Percentiles rank a stretch among this genome's conserved stretches.
Evolutionary conservation across 2,888 invertebrate genomes (phyloP).

Genomic region (Drosophila rellima): DNA sequence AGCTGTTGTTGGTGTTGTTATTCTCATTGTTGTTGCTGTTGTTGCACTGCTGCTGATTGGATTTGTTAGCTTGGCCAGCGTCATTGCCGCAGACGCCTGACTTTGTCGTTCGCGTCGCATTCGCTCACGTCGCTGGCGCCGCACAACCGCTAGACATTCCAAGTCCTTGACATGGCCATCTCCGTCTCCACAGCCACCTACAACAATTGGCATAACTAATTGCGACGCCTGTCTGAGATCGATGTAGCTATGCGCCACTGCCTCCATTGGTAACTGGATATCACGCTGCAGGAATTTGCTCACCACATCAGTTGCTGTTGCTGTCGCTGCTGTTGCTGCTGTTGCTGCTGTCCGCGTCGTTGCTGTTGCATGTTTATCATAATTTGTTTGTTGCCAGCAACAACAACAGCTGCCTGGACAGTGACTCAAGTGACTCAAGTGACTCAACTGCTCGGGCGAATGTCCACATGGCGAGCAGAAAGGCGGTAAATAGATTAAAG

Average conservation of each 20-base stretch:
- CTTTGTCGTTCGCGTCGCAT: slow-evolving; percentile 68
- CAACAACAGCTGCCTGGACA: slow-evolving; percentile 34
- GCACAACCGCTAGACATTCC: slow-evolving; percentile 52
- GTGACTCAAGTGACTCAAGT: slow-evolving; percentile 31
- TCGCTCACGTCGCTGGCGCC: slow-evolving; percentile 71
- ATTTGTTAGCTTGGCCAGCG: slow-evolving; percentile 47
- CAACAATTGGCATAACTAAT: slow-evolving; percentile 82
- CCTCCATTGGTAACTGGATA: slow-evolving; percentile 56
- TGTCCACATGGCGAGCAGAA: slow-evolving; percentile 81
- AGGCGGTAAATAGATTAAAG: slow-evolving; percentile 84
- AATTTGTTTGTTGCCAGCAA: slow-evolving; percentile 66
- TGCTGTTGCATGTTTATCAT: slow-evolving; percentile 73
- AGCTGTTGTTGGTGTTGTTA: slow-evolving; percentile 9
- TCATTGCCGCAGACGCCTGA: slow-evolving; percentile 54
- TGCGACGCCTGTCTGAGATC: slow-evolving; percentile 74
- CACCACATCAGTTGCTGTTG: slow-evolving; percentile 34
- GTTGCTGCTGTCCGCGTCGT: slow-evolving; percentile 47
- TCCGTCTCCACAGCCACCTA: slow-evolving; percentile 39
- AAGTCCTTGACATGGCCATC: slow-evolving; percentile 16
- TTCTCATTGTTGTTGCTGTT: slow-evolving; percentile 19
- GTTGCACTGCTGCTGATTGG: slow-evolving; percentile 60
- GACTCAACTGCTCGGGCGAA: slow-evolving; percentile 65
- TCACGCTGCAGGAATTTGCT: slow-evolving; percentile 67
- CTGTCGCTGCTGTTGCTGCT: slow-evolving; percentile 24
- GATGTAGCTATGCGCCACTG: slow-evolving; percentile 53